Evolutionary conservation across 2,113 vertebrate genomes (phyloP), one percentile per base, ranked within the genome.

Genomic region (Ptychochromis oligacanthus): DNA sequence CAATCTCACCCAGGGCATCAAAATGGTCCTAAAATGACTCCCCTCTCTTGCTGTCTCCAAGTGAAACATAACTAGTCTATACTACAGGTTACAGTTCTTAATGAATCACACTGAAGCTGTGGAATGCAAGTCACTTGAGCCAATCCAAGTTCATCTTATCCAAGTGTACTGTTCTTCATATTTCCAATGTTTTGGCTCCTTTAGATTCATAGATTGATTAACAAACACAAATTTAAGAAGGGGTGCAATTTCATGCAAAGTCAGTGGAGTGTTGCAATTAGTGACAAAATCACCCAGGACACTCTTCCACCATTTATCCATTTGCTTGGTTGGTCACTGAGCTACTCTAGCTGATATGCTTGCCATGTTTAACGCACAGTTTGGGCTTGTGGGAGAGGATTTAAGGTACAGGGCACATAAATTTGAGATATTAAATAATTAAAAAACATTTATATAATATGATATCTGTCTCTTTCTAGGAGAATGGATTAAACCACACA

Each of bases 81-180:
- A 38, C 17, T 15, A 56, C 62, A 43, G 54, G 15, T 36, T 31
- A 0, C 20, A 59, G 40, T 24, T 24, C 14, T 59, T 72, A 13
- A 81, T 60, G 65, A 60, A 59, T 34, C 65, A 24, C 79, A 24
- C 38, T 10, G 43, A 14, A 52, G 55, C 22, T 24, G n/a, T 80
- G 20, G 28, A 70, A 80, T 58, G 64, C 24, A 28, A 80, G 62
- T 59, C 79, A 74, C 65, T 46, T 74, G 9, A 81, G 13, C 20
- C 40, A 52, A 20, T 72, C 40, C 6, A 31, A 72, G 13, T 17
- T 72, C 57, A 80, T 20, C 28, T 12, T 49, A 75, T 20, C 28
- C 56, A n/a, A 8, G 40, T 26, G 15, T 49, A 49, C 65, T 36
- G 36, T 36, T 8, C 36, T 36, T 36, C 36, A 36, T 36, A 36